phyloP scores from a whole-genome alignment of 2,113 vertebrate species.

The Columbina picui region DNA sequence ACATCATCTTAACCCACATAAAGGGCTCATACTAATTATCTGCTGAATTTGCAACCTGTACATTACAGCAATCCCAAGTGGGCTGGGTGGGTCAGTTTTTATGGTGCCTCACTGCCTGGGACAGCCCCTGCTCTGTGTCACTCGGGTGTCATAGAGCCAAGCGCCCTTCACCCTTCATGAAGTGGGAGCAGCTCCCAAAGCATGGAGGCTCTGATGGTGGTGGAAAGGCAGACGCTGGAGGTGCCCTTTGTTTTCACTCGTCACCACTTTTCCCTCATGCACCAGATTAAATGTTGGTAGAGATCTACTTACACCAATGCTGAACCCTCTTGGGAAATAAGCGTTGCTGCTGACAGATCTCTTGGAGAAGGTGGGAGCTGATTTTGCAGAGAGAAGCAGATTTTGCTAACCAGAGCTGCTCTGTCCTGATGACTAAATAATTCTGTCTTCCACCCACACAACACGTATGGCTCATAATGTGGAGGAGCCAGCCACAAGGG shows the following conservation, averaged over 20 bases:
- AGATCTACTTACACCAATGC: not conserved
- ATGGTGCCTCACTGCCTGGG: not conserved
- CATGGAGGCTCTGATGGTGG: fast-evolving
- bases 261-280: not conserved
- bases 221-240: not conserved
- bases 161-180: fast-evolving
- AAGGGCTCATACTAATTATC: not conserved
- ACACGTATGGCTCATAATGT: constrained; percentile 29
- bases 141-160: fast-evolving
- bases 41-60: not conserved
- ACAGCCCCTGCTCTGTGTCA: fast-evolving
- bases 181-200: not conserved
- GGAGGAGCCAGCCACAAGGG: constrained; percentile 14
- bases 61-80: not conserved
- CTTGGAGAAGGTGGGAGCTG: constrained; percentile 19
- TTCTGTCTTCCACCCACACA: constrained; percentile 55
- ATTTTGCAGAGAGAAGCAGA: constrained; percentile 50
- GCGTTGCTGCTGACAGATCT: not conserved
- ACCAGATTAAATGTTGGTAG: not conserved
- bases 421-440: constrained; percentile 50
- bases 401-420: constrained; percentile 21
- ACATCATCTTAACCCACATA: not conserved
- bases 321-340: constrained; percentile 14
- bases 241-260: not conserved
- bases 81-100: not conserved